Conservation (phyloP, 2,888 invertebrate genomes). For the Phanerotoma sp. region DNA sequence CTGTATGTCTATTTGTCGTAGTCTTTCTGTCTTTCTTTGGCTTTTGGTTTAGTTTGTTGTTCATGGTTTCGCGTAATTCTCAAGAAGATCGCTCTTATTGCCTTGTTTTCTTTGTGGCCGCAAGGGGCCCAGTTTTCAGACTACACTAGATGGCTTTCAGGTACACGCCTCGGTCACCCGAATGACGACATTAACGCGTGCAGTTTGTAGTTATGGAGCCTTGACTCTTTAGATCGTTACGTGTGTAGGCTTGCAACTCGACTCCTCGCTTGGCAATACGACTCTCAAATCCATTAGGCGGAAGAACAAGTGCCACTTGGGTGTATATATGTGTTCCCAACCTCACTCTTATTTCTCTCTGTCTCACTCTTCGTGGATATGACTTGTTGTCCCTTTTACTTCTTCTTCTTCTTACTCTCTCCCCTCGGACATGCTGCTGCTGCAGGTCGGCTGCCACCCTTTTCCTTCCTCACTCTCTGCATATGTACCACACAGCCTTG, state of each 20-base stretch:
- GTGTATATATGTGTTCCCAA: slow-evolving; percentile 3
- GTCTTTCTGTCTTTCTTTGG: no score
- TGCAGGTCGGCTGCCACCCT: slow-evolving; percentile 5
- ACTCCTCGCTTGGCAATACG: no score
- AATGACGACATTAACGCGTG: slow-evolving; percentile 34
- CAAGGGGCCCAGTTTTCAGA: slow-evolving; percentile 25
- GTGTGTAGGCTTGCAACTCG: neutral
- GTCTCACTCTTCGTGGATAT: no score
- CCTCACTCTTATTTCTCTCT: neutral
- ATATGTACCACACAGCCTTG: neutral
- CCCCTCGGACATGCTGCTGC: neutral
- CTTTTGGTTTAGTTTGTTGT: slow-evolving; percentile 20
- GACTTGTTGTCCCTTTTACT: no score
- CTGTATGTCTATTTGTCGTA: slow-evolving; percentile 21
- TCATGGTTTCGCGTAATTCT: slow-evolving; percentile 15
- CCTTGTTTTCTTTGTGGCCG: slow-evolving; percentile 29
- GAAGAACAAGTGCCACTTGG: slow-evolving; percentile 21
- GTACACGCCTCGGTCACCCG: slow-evolving; percentile 26
- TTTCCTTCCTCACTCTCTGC: neutral
- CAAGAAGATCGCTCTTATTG: slow-evolving; percentile 15
- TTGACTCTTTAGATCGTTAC: neutral
- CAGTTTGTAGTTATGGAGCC: slow-evolving; percentile 27
- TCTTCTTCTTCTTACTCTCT: slow-evolving; percentile 10
- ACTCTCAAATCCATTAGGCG: slow-evolving; percentile 9
- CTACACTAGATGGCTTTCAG: slow-evolving; percentile 26